These are phyloP conservation scores for Hippocampus kuda DNA, from an alignment of 2,797 vertebrate genomes.

Conservation along the genomic window DNA sequence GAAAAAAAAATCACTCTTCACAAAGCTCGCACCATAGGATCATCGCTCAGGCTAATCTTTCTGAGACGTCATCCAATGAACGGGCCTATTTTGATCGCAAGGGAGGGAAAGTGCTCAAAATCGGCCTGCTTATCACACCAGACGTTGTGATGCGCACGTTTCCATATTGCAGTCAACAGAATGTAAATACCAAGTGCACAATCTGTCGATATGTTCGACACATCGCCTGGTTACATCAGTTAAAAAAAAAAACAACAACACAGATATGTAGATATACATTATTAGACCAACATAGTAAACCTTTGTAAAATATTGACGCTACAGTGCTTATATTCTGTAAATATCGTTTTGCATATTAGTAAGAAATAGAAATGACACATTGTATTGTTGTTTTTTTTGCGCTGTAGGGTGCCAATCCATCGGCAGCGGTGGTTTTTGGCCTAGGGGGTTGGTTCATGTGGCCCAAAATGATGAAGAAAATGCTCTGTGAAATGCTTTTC, in stretches of 20 bases:
- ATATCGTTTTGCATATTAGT: conserved; percentile 41
- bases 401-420: background rate
- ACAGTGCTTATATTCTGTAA: conserved; percentile 49
- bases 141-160: conserved; percentile 10
- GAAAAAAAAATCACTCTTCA: no score
- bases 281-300: conserved; percentile 21
- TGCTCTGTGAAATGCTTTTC: background rate
- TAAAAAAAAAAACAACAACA: conserved; percentile 15
- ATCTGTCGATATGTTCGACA: conserved; percentile 52
- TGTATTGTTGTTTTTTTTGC: background rate
- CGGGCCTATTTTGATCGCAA: background rate
- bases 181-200: conserved; percentile 47
- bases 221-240: conserved; percentile 31
- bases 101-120: background rate
- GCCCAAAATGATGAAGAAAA: background rate
- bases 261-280: background rate
- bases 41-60: background rate
- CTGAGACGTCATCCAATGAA: background rate
- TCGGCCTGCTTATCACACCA: background rate
- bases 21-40: no score
- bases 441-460: background rate
- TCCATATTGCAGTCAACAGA: conserved; percentile 28
- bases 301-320: conserved; percentile 33
- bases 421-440: background rate
- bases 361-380: conserved; percentile 34